Base-by-base conservation (phyloP, 2,113 vertebrate species). In the Pandion haliaetus region DNA sequence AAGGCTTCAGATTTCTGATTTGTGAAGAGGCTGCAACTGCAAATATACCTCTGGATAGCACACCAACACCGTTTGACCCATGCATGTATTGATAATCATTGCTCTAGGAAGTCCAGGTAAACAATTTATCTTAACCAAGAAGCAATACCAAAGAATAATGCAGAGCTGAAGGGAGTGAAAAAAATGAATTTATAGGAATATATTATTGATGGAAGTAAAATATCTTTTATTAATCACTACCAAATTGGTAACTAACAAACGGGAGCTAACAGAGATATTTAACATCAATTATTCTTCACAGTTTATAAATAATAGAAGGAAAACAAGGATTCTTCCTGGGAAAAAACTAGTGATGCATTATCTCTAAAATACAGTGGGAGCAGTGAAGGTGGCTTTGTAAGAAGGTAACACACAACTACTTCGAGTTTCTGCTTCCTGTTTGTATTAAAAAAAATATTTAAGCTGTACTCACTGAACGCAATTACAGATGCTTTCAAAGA, bases 381-480 rank as follows among this genome's bases (percentile, higher is more conserved):
- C 16, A 66, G 18, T 17, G 14, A 31, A 86, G 49, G 40, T 40
- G 57, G 32, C 8, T 86, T 88, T 85, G 20, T 42, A 72, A 74
- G 72, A 74, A 88, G n/a, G 63, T 78, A 58, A 59, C 31, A 69
- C 31, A 36, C 9, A 57, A 47, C 19, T 24, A 17, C 49, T 78
- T 40, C 25, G 38, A 72, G 36, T 34, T 88, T 62, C 61, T 71
- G 25, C 66, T 92, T 88, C 65, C 54, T 78, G 5, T 84, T 89
- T 57, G 44, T 45, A 58, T 25, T 63, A 89, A 81, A 69, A 92
- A 95, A 92, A 96, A 86, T 81, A 86, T 86, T 93, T 95, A 90
- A 86, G 20, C 57, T 82, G 40, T 31, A 65, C 44, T 94, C 70
- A 86, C 34, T 45, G 73, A 86, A 87, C 8, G 32, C 76, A 94